phyloP scores from a whole-genome alignment of 2,888 invertebrate genomes.

The Hemaris fuciformis region DNA sequence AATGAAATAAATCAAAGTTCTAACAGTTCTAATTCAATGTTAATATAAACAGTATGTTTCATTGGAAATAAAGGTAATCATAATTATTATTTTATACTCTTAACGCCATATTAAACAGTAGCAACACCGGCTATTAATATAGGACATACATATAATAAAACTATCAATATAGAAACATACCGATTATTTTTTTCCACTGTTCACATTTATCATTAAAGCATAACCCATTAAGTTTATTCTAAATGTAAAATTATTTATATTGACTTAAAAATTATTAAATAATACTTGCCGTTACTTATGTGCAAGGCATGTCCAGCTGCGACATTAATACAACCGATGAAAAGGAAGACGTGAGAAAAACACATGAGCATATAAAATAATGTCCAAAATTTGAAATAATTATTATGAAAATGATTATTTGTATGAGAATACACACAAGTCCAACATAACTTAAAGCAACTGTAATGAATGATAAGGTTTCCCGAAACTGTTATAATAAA shows the following conservation, averaged over 20 bases:
- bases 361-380: background rate
- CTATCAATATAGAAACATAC: too few species aligned
- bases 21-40: background rate
- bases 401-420: too few species aligned
- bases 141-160: too few species aligned
- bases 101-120: too few species aligned
- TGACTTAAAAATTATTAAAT: background rate
- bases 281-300: background rate
- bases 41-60: background rate
- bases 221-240: background rate
- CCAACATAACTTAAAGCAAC: background rate
- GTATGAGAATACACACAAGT: background rate
- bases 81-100: too few species aligned
- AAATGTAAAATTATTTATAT: background rate
- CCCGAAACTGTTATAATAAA: too few species aligned
- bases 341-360: conserved; percentile 5
- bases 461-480: too few species aligned
- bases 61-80: too few species aligned
- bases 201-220: background rate
- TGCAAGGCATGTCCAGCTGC: background rate
- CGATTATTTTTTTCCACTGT: background rate
- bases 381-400: background rate
- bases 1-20: conserved; percentile 4
- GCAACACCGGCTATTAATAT: too few species aligned
- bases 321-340: background rate